These are phyloP conservation scores for Drosophila testacea DNA, from an alignment of 2,888 invertebrate genomes.

Conservation along the genomic window DNA sequence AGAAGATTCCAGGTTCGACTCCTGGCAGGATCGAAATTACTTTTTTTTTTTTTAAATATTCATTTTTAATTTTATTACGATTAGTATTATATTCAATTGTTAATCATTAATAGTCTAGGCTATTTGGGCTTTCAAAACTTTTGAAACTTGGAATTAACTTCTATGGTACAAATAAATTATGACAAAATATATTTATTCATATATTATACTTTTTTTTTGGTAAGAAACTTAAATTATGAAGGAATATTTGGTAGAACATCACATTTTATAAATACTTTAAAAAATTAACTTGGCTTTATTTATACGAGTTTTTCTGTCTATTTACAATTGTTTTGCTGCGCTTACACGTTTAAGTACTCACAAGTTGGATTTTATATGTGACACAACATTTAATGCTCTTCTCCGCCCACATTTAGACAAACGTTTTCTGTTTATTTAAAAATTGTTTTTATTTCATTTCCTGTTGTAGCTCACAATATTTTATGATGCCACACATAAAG, in stretches of 20 bases:
- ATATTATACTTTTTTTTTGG: neutral
- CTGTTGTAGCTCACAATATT: conserved; percentile 26
- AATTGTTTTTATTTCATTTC: conserved; percentile 48
- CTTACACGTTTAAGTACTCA: conserved; percentile 6
- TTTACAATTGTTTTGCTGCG: neutral
- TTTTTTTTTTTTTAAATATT: conserved; percentile 12
- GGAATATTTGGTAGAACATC: neutral
- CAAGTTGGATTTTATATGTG: conserved; percentile 26
- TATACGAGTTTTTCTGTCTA: neutral
- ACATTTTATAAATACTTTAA: neutral
- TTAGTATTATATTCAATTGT: too few species aligned
- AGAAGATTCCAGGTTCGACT: conserved; percentile 85
- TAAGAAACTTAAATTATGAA: too few species aligned
- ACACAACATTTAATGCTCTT: conserved; percentile 24
- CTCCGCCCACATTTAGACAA: conserved; percentile 14
- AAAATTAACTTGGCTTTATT: too few species aligned
- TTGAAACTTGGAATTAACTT: neutral
- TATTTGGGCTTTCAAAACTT: neutral
- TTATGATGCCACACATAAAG: conserved; percentile 54
- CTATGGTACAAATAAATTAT: neutral
- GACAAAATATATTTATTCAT: too few species aligned
- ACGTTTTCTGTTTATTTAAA: conserved; percentile 32
- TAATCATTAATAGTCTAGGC: too few species aligned
- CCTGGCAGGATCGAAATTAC: conserved; percentile 81
- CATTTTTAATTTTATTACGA: neutral